These are phyloP conservation scores for Arrhopalites spinosus DNA, from an alignment of 2,888 invertebrate genomes.

Conservation along the genomic window DNA sequence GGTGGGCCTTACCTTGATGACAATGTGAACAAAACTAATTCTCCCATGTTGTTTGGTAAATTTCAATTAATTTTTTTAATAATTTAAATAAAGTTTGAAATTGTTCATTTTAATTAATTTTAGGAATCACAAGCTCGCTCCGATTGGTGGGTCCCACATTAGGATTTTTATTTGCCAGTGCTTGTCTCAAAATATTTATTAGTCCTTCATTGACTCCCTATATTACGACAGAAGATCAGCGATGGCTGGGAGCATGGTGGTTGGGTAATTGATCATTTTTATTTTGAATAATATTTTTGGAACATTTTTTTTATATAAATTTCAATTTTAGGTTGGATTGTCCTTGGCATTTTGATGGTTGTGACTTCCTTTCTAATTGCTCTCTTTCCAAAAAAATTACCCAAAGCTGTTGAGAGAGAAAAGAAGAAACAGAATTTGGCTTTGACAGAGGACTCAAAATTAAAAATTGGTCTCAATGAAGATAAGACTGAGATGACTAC, in stretches of 20 bases:
- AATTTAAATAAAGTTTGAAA: too few relatives aligned
- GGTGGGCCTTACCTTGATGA: constrained; percentile 73
- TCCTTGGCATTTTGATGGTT: constrained; percentile 60
- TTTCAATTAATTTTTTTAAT: not conserved
- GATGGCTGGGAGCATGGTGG: constrained; percentile 67
- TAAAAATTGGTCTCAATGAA: too few relatives aligned
- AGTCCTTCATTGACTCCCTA: constrained; percentile 57
- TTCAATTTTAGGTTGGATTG: constrained; percentile 40
- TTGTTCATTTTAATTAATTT: constrained; percentile 18
- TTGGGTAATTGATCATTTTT: constrained; percentile 58
- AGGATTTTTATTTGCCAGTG: constrained; percentile 59
- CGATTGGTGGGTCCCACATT: constrained; percentile 58
- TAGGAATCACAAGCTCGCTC: constrained; percentile 57
- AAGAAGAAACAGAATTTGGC: constrained; percentile 3
- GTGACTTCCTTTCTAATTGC: constrained; percentile 68
- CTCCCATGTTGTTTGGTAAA: constrained; percentile 67
- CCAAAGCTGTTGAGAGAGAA: constrained; percentile 13
- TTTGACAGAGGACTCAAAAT: too few relatives aligned
- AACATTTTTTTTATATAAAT: constrained; percentile 60
- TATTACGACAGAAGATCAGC: constrained; percentile 60
- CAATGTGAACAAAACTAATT: constrained; percentile 69
- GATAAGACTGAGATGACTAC: too few relatives aligned
- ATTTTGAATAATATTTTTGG: constrained; percentile 60
- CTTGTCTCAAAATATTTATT: constrained; percentile 58
- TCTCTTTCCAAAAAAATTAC: constrained; percentile 70